These are phyloP conservation scores for Globodera rostochiensis DNA, from an alignment of 1,140 invertebrate genomes.

Conservation along the genomic window DNA sequence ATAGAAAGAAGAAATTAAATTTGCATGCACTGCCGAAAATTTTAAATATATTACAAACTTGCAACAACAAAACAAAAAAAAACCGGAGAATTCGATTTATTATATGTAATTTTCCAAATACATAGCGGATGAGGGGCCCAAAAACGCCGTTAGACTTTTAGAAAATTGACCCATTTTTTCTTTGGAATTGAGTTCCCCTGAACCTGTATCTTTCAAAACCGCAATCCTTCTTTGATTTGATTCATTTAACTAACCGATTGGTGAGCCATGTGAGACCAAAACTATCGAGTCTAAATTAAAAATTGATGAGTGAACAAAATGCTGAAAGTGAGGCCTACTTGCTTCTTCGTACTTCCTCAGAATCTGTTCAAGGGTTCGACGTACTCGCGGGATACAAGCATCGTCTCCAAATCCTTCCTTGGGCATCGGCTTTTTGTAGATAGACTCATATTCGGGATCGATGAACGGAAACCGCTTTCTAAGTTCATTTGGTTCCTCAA, in stretches of 20 bases:
- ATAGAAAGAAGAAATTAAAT: too few species aligned
- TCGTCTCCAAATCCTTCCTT: constrained; percentile 60
- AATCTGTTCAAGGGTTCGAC: constrained; percentile 47
- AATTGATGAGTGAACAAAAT: constrained; percentile 9
- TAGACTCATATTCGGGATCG: constrained; percentile 50
- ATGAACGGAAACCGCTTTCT: constrained; percentile 50
- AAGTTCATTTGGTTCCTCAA: constrained; percentile 40
- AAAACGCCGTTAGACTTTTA: too few species aligned
- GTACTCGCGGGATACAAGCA: constrained; percentile 51
- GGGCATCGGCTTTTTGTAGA: constrained; percentile 47
- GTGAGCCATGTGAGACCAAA: constrained; percentile 56
- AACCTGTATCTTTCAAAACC: too few species aligned
- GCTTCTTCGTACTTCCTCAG: constrained; percentile 33
- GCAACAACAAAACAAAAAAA: too few species aligned
- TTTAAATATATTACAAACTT: too few species aligned
- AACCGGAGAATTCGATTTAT: too few species aligned
- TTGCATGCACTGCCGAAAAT: too few species aligned
- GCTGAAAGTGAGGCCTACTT: constrained; percentile 4
- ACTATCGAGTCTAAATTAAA: constrained; percentile 44
- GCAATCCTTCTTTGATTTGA: too few species aligned
- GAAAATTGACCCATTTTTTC: too few species aligned
- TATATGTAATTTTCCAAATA: too few species aligned
- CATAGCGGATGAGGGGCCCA: too few species aligned
- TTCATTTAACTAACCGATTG: constrained; percentile 36
- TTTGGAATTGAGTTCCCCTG: too few species aligned